phyloP scores from a whole-genome alignment of 2,113 vertebrate species.

The Sprattus sprattus region DNA sequence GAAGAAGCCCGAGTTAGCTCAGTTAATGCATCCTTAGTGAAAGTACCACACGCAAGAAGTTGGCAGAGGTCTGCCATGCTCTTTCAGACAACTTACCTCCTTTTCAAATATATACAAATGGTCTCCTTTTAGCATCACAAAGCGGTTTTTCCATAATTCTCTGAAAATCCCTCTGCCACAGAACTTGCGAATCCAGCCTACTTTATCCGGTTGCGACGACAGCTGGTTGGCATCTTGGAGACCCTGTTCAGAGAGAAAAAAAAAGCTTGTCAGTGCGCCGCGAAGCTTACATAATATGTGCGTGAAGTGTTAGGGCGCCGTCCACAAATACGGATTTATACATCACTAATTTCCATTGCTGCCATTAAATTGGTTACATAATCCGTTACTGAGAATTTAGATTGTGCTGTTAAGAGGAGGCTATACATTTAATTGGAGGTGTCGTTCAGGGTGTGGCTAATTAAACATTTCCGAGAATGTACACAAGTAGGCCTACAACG shows the following conservation, averaged over 20 bases:
- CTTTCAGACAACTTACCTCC: conserved; percentile 76
- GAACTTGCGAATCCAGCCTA: conserved; percentile 94
- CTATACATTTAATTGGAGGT: conserved; percentile 7
- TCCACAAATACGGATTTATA: neutral
- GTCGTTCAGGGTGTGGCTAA: conserved; percentile 24
- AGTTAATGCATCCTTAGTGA: neutral
- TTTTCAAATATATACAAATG: conserved; percentile 89
- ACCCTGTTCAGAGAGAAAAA: conserved; percentile 66
- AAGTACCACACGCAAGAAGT: neutral
- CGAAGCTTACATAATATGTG: conserved; percentile 16
- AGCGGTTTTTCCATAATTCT: conserved; percentile 93
- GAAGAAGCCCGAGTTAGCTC: neutral
- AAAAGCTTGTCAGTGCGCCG: neutral
- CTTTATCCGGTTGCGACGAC: conserved; percentile 80
- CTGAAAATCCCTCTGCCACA: conserved; percentile 94
- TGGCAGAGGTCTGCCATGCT: neutral
- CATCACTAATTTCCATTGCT: neutral
- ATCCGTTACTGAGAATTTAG: neutral
- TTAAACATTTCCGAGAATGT: conserved; percentile 3
- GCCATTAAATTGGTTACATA: neutral
- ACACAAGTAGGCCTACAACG: neutral
- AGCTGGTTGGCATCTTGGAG: conserved; percentile 75
- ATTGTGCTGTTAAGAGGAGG: neutral
- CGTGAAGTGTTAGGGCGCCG: neutral
- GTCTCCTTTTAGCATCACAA: conserved; percentile 86